Evolutionary conservation across 2,888 invertebrate species (phyloP).

Genomic region (Drosophila neonasuta): DNA sequence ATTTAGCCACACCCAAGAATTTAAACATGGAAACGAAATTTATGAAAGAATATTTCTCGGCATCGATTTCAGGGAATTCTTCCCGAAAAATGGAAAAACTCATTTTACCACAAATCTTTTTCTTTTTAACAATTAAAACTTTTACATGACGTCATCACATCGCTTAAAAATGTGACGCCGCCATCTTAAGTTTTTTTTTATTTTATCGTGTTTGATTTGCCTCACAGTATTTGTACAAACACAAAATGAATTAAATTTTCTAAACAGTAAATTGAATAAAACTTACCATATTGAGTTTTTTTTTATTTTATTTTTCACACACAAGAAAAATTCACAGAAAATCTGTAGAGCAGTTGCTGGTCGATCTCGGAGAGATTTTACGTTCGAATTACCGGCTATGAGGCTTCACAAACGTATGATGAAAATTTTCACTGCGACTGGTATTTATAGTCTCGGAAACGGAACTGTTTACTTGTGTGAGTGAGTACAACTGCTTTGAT

Average conservation of each 20-base stretch:
- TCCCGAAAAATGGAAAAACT: neutral
- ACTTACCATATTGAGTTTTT: constrained; percentile 80
- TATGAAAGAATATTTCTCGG: neutral
- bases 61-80: neutral
- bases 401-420: constrained; percentile 87
- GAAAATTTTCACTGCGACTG: constrained; percentile 83
- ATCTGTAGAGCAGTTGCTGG: constrained; percentile 50
- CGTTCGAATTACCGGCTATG: constrained; percentile 86
- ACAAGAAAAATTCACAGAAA: constrained; percentile 72
- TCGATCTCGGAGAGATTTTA: constrained; percentile 65
- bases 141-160: constrained; percentile 62
- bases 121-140: neutral
- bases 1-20: constrained; percentile 56
- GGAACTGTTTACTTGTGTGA: constrained; percentile 22
- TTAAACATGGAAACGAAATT: no score
- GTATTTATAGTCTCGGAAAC: constrained; percentile 84
- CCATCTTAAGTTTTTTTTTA: constrained; percentile 47
- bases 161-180: constrained; percentile 22
- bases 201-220: neutral
- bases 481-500: constrained; percentile 20
- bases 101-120: neutral
- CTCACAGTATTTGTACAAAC: neutral
- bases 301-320: constrained; percentile 57
- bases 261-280: neutral
- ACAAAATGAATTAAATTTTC: neutral